Evolutionary conservation across 2,888 invertebrate genomes (phyloP), one percentile per base, ranked within the genome.

Genomic region (Melanargia galathea): DNA sequence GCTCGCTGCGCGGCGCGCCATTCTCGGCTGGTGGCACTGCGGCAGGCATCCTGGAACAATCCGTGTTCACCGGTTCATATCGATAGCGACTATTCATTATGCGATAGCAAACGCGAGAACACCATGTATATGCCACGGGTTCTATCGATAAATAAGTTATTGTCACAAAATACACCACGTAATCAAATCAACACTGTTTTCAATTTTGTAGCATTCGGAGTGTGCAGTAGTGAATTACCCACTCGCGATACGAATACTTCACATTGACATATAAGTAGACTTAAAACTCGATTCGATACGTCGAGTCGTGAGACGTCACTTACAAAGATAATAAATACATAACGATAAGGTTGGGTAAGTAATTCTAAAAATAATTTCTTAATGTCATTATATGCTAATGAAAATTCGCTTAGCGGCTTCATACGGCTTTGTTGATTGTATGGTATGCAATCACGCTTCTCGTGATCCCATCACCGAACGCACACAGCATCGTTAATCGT

Each of bases 1-100:
- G 93, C 90, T 97, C 97, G 75, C 97, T 96, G 86, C 94, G 93
- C 63, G 97, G 97, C 75, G 94, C 95, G 86, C 93, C 93, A 85
- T 87, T 87, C 81, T 93, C 92, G 71, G 92, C 86, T 79, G 94
- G 93, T 69, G 93, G 93, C 71, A 87, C 92, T 80, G 92, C 84
- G 75, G 93, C 79, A 75, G 95, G 94, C 94, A 95, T 95, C 87
- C 93, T 94, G 87, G 45, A 92, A 90, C 74, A 79, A 79, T 67
- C 16, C 40, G 22, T 10, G 57, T 40, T 11, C 33, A 52, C 2
- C 1, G 52, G 20, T 20, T 52, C 6, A 35, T 52, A 52, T 35
- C 52, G 20, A 20, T 52, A 35, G 16, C 20, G 10, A 33, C 20
- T 52, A 8, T 2, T 33, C 30, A 43, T 8, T 43, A 43, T 13